These are phyloP conservation scores for Hydractinia symbiolongicarpus DNA, from an alignment of 30 jellyfish, hydroid and myxozoan genomes.

Conservation along the genomic window DNA sequence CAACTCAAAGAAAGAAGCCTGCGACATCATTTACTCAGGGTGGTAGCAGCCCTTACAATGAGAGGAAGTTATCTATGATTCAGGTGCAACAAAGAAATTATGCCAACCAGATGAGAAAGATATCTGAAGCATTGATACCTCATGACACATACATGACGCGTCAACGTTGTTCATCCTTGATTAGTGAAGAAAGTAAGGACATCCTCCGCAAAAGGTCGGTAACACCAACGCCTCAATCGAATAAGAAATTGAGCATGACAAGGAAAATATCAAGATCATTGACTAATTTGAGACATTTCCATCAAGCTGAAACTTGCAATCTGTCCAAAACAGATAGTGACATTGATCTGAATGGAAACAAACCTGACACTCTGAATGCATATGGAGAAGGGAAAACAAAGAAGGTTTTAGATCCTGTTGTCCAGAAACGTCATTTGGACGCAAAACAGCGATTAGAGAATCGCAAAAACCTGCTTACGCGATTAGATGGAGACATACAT, in stretches of 20 bases:
- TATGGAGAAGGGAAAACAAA: background rate
- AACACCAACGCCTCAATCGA: constrained; percentile 5
- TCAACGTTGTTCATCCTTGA: too few species aligned
- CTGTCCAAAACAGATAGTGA: background rate
- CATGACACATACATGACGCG: too few species aligned
- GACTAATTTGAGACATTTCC: background rate
- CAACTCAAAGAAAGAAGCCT: too few species aligned
- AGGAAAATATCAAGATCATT: background rate
- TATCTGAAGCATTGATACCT: too few species aligned
- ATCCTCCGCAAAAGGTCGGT: background rate
- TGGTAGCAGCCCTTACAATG: too few species aligned
- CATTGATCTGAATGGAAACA: background rate
- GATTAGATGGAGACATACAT: constrained; percentile 1
- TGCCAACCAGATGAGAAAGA: too few species aligned
- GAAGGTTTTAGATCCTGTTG: background rate
- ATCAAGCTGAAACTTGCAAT: background rate
- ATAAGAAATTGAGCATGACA: background rate
- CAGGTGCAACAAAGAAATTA: too few species aligned
- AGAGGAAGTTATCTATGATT: too few species aligned
- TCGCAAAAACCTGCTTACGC: background rate
- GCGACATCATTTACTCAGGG: too few species aligned
- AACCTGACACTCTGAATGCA: background rate
- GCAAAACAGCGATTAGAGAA: background rate
- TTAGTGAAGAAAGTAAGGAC: too few species aligned
- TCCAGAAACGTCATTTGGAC: background rate